Evolutionary conservation across 2,888 invertebrate species (phyloP), one percentile per base, ranked within the genome.

Genomic region (Drosophila dives): DNA sequence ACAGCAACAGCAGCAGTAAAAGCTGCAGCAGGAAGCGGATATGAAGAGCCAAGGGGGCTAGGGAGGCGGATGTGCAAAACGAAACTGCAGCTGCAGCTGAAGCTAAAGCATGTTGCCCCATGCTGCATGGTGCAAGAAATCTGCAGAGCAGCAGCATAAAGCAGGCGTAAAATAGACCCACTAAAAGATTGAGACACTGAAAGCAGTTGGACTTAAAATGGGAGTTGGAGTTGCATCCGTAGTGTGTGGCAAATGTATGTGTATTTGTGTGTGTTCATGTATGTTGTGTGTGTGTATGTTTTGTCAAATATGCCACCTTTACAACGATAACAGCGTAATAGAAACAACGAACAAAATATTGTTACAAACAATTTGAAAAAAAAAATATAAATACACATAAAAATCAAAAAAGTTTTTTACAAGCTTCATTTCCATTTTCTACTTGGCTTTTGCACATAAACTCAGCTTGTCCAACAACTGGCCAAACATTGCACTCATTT

Each of bases 271-370:
- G 48, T 34, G 38, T 1, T 15, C 15, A 34, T 42, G 17, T 50
- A 40, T 38, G 26, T n/a, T 45, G 12, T 42, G 23, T 17, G 20
- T 64, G 23, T 54, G 53, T 38, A 49, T 40, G 40, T 36, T 49
- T 73, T 67, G 67, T 55, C 65, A 77, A 79, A 70, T 75, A 82
- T 80, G 77, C 73, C 85, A 89, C 82, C 85, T 87, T 72, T 77
- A 82, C 88, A 87, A 72, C 69, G 55, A 77, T 76, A 86, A 78
- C 84, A 88, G 68, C 86, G 73, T 60, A 61, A 55, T 50, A 64
- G 53, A 56, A 60, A 48, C 15, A 62, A 32, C 53, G 58, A 70
- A 74, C 76, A 81, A 81, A 86, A 84, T 79, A 81, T 86, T 78
- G 70, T 70, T 71, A 75, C 69, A 70, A 73, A 78, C 65, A 81